A percentile compares a stretch with the other conserved stretches of the same genome.
These are phyloP conservation scores for Drosophila melanica DNA, from an alignment of 1,140 invertebrate genomes.

Conservation along the genomic window DNA sequence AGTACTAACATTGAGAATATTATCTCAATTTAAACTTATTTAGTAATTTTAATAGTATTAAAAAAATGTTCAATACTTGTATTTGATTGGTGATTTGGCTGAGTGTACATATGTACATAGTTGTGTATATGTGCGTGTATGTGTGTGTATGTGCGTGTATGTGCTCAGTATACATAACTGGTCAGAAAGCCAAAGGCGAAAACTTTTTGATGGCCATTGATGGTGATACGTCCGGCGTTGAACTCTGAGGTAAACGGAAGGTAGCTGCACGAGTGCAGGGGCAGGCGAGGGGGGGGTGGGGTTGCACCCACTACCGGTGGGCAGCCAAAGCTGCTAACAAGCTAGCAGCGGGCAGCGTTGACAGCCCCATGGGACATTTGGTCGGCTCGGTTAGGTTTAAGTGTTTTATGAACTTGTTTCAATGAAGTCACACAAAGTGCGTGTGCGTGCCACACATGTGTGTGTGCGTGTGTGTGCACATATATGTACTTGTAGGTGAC, in stretches of 20 bases:
- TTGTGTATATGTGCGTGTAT: conserved; percentile 9
- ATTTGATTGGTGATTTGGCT: too few relatives aligned
- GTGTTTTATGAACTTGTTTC: conserved; percentile 82
- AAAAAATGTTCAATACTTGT: too few relatives aligned
- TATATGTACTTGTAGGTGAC: conserved; percentile 56
- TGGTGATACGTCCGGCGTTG: conserved; percentile 69
- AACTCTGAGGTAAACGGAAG: conserved; percentile 13
- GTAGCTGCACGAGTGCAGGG: background rate
- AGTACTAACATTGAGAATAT: too few relatives aligned
- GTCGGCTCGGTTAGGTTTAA: conserved; percentile 73
- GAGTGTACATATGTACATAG: background rate
- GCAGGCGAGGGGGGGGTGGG: background rate
- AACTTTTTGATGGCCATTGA: conserved; percentile 74
- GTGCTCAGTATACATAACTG: conserved; percentile 16
- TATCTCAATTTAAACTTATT: too few relatives aligned
- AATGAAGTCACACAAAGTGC: conserved; percentile 76
- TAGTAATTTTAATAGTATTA: too few relatives aligned
- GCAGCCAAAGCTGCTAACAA: conserved; percentile 68
- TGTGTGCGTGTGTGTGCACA: conserved; percentile 1
- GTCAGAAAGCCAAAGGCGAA: conserved; percentile 52
- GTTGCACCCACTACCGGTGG: conserved; percentile 3
- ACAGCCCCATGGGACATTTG: conserved; percentile 65
- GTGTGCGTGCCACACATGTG: background rate
- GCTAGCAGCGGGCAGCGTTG: conserved; percentile 41
- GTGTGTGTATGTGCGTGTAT: background rate